These are phyloP conservation scores for Scophthalmus maximus DNA, from an alignment of 2,113 vertebrate species.

Conservation along the genomic window DNA sequence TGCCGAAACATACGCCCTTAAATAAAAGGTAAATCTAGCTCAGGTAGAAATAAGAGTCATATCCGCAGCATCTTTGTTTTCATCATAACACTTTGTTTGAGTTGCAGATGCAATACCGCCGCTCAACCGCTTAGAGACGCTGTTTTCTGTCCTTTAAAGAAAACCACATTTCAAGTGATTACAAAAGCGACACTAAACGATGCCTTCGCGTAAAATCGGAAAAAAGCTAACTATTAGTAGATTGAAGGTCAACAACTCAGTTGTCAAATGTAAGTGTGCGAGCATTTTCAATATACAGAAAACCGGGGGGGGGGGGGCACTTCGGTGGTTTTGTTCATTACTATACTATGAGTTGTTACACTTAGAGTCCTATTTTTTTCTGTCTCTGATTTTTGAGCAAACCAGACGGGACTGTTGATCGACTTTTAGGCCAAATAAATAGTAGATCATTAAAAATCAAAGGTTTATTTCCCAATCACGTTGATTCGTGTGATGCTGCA, in stretches of 20 bases:
- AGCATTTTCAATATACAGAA: neutral
- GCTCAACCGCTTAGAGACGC: neutral
- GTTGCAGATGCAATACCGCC: neutral
- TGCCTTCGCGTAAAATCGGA: neutral
- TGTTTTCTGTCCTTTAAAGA: conserved; percentile 15
- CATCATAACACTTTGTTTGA: neutral
- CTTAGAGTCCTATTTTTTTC: too few relatives aligned
- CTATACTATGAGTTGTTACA: too few relatives aligned
- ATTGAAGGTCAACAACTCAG: neutral
- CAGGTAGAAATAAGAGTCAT: neutral
- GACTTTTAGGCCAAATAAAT: neutral
- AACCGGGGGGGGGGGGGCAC: too few relatives aligned
- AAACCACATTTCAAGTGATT: conserved; percentile 15
- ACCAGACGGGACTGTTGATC: neutral
- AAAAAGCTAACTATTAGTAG: neutral
- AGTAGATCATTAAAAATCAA: too few relatives aligned
- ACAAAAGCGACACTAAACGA: neutral
- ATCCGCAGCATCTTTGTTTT: neutral
- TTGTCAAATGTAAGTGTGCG: neutral
- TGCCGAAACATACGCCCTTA: too few relatives aligned
- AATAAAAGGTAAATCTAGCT: neutral
- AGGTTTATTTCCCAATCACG: too few relatives aligned
- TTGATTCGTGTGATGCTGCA: too few relatives aligned
- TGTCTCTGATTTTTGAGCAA: too few relatives aligned
- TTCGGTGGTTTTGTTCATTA: too few relatives aligned